Evolutionary conservation across 2,888 invertebrate genomes (phyloP).

Genomic region (Anoplius nigerrimus): DNA sequence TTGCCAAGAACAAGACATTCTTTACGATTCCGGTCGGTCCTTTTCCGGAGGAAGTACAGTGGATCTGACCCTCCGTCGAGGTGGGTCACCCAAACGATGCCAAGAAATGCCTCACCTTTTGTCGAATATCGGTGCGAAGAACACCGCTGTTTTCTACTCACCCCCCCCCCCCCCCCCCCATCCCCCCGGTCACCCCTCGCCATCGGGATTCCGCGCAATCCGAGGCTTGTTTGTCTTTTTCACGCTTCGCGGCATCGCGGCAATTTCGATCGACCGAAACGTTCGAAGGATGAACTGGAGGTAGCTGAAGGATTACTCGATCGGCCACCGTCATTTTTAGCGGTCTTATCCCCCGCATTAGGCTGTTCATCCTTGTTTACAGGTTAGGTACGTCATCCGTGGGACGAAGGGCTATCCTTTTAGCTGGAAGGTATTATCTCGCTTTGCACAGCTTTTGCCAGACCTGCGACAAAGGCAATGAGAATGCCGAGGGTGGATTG

Average conservation of each 20-base stretch:
- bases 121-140: constrained; percentile 46
- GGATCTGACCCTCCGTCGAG: background rate
- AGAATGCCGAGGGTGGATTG: too few relatives aligned
- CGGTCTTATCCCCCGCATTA: too few relatives aligned
- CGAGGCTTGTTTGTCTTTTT: constrained; percentile 22
- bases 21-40: constrained; percentile 47
- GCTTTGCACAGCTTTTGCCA: too few relatives aligned
- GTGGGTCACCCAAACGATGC: constrained; percentile 36
- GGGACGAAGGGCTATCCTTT: too few relatives aligned
- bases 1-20: constrained; percentile 68
- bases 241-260: constrained; percentile 16
- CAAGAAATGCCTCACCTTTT: constrained; percentile 61
- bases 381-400: too few relatives aligned
- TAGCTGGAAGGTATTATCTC: too few relatives aligned
- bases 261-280: constrained; percentile 31
- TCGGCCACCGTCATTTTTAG: too few relatives aligned
- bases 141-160: constrained; percentile 51
- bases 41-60: constrained; percentile 15
- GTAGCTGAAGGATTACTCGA: too few relatives aligned
- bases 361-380: too few relatives aligned
- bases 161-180: too few relatives aligned
- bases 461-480: too few relatives aligned
- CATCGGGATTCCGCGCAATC: constrained; percentile 50
- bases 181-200: too few relatives aligned
- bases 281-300: background rate